Evolutionary conservation across 2,888 invertebrate genomes (phyloP).

Genomic region (Clitarchus hookeri): DNA sequence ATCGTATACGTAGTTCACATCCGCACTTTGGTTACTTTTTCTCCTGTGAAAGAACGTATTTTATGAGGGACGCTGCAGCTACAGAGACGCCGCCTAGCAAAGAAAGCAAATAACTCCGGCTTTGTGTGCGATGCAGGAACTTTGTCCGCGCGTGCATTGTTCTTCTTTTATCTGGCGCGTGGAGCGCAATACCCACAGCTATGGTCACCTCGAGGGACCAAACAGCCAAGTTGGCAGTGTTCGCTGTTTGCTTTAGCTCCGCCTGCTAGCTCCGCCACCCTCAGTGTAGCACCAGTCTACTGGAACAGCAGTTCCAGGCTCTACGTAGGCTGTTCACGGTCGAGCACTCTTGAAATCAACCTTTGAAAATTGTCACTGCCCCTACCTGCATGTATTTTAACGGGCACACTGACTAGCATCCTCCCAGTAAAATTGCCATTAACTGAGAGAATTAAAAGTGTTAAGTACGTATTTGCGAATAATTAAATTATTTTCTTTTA

Average conservation of each 20-base stretch:
- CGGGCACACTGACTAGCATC: too few relatives aligned
- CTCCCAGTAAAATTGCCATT: too few relatives aligned
- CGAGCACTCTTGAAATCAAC: too few relatives aligned
- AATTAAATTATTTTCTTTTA: too few relatives aligned
- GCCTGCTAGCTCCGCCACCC: background rate
- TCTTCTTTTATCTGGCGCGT: background rate
- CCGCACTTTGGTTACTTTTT: background rate
- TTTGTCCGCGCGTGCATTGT: background rate
- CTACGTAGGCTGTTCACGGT: too few relatives aligned
- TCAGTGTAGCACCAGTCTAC: background rate
- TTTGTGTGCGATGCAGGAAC: background rate
- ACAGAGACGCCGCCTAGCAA: background rate
- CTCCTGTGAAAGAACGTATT: background rate
- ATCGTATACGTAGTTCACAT: too few relatives aligned
- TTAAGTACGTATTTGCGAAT: too few relatives aligned
- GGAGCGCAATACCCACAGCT: background rate
- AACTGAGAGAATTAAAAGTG: too few relatives aligned
- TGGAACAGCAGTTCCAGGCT: too few relatives aligned
- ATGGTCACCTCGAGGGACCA: background rate
- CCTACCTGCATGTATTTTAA: too few relatives aligned
- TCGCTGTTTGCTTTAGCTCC: too few relatives aligned
- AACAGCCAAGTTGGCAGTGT: background rate
- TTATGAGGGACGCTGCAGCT: background rate
- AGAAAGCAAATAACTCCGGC: background rate
- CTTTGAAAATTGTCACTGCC: too few relatives aligned